Evolutionary conservation across 2,797 vertebrate genomes (phyloP).

Genomic region (Hoplostethus atlanticus): DNA sequence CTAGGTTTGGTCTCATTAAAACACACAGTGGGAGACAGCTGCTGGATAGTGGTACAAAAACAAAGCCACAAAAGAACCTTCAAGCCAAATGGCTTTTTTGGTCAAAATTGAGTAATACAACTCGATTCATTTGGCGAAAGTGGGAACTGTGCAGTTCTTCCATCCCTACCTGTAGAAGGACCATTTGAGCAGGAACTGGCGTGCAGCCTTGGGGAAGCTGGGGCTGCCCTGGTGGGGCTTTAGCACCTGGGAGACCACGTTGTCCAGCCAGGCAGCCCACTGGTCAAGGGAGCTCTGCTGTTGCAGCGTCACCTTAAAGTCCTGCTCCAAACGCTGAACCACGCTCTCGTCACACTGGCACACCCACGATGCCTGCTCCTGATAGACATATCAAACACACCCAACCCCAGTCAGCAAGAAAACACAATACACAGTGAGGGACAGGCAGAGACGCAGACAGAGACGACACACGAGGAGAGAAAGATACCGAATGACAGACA

Average conservation of each 20-base stretch:
- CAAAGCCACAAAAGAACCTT: not conserved
- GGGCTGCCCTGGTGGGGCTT: constrained; percentile 93
- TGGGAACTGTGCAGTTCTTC: not conserved
- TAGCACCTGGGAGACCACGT: constrained; percentile 94
- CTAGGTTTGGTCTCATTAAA: too few species aligned
- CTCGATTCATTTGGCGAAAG: not conserved
- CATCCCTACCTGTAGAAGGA: constrained; percentile 94
- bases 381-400: constrained; percentile 39
- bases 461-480: not conserved
- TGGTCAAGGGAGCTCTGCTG: constrained; percentile 99
- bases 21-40: not conserved
- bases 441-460: not conserved
- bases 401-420: constrained; percentile 21
- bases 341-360: constrained; percentile 97
- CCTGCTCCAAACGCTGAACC: constrained; percentile 97
- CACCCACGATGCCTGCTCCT: constrained; percentile 99
- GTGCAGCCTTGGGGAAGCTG: constrained; percentile 95
- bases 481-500: too few species aligned
- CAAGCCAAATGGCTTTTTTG: not conserved
- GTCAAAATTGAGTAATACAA: not conserved
- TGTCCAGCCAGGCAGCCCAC: constrained; percentile 97
- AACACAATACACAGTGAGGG: not conserved
- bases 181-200: constrained; percentile 98
- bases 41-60: not conserved
- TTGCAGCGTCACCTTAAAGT: constrained; percentile 97